Evolutionary conservation across 2,113 vertebrate species (phyloP), one percentile per base, ranked within the genome.

Genomic region (Numenius arquata): DNA sequence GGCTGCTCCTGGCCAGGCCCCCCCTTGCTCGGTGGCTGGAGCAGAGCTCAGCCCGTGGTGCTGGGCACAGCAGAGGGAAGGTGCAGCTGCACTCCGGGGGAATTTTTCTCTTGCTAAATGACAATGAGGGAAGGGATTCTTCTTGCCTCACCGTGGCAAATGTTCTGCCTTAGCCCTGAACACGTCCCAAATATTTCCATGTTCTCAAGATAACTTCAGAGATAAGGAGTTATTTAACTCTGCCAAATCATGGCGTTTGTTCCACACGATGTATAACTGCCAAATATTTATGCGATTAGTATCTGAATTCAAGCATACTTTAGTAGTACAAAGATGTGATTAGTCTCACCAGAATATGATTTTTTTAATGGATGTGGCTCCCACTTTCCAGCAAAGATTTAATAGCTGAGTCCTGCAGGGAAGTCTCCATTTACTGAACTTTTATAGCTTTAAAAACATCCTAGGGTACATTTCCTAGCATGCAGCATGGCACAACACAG

Each of bases 371-470:
- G 94, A 94, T 26, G 15, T 91, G 43, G 87, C 62, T 95, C 87
- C 63, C 40, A 88, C 89, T 95, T 96, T 73, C 53, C 84, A 92
- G 81, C n/a, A 59, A 91, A 95, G 84, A 94, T 95, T 92, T 96
- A 96, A 95, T 96, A 97, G 92, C 96, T 91, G 94, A 96, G 62
- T 96, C 96, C 94, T 96, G 95, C 94, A 89, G 89, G 90, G 95
- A 95, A 93, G 89, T 96, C 81, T 96, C 87, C 66, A 96, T 96
- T 96, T 96, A 87, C 88, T 92, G 92, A 96, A 96, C 83, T 95
- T 95, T 94, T 76, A 91, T 50, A 76, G 93, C 72, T 95, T 82
- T 87, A 92, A 84, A 96, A 95, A 90, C 68, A 94, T 94, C 92
- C 92, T 50, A 95, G 91, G 82, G 93, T 90, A 88, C 85, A 84